Evolutionary conservation across 2,888 invertebrate species (phyloP).

Genomic region (Lottia gigantea): DNA sequence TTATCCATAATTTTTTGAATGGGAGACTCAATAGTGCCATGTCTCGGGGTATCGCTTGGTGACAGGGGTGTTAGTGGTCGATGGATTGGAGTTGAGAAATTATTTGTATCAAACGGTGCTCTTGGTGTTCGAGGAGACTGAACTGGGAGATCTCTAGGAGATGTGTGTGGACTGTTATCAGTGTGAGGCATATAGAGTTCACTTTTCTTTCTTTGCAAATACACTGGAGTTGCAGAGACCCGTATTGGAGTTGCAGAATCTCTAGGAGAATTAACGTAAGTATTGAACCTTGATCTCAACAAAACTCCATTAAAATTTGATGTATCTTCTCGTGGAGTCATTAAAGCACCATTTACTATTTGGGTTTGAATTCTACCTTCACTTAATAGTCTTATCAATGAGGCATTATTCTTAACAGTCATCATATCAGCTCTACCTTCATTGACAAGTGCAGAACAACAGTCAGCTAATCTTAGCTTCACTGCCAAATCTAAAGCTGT

Average conservation of each 20-base stretch:
- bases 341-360: constrained; percentile 1
- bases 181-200: background rate
- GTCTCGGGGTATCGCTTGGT: background rate
- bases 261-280: background rate
- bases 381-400: constrained; percentile 19
- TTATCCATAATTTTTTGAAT: background rate
- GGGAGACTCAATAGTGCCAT: background rate
- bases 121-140: background rate
- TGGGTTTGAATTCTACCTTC: constrained; percentile 1
- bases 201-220: background rate
- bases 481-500: constrained; percentile 47
- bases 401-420: constrained; percentile 21
- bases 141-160: background rate
- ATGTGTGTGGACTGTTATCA: background rate
- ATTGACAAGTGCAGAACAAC: constrained; percentile 46
- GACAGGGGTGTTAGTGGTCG: background rate
- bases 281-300: background rate
- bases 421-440: constrained; percentile 44
- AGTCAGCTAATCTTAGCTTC: constrained; percentile 47
- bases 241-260: background rate
- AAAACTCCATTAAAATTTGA: background rate
- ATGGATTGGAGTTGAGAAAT: background rate
- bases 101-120: background rate
- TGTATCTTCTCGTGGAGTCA: background rate
- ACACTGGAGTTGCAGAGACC: background rate